These are phyloP conservation scores for Microctenopoma steveboyesi DNA, from an alignment of 2,797 vertebrate genomes.

Conservation along the genomic window DNA sequence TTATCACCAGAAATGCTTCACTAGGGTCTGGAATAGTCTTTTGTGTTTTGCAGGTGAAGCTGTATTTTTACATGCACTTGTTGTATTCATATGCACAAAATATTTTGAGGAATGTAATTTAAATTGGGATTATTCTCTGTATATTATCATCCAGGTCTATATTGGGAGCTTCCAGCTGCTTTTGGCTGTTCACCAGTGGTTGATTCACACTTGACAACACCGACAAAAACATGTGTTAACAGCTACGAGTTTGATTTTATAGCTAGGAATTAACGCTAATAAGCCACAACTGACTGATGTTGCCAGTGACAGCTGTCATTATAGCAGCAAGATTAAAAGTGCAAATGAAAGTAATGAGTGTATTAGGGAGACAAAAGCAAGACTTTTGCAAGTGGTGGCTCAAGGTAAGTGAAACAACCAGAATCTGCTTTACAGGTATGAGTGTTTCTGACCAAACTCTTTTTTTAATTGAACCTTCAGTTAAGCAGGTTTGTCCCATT, in stretches of 20 bases:
- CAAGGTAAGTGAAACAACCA: no score
- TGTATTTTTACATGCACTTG: neutral
- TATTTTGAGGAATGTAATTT: neutral
- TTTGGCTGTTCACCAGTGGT: neutral
- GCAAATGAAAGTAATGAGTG: no score
- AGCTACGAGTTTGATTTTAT: neutral
- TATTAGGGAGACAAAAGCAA: no score
- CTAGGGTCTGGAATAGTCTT: neutral
- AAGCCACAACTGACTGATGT: neutral
- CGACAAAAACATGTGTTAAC: neutral
- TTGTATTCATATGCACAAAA: neutral
- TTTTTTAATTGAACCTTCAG: no score
- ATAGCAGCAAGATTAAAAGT: neutral
- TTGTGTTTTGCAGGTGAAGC: slow-evolving; percentile 3
- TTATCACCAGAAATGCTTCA: slow-evolving; percentile 4
- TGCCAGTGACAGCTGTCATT: neutral
- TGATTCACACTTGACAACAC: neutral
- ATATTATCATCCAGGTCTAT: neutral
- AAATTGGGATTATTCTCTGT: neutral
- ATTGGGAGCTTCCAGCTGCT: neutral
- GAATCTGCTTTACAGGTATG: no score
- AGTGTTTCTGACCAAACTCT: no score
- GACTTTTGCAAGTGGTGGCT: no score
- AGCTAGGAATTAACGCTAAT: neutral
- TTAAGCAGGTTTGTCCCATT: no score